phyloP scores from a whole-genome alignment of 2,888 invertebrate genomes.

The Dasysyrphus albostriatus region DNA sequence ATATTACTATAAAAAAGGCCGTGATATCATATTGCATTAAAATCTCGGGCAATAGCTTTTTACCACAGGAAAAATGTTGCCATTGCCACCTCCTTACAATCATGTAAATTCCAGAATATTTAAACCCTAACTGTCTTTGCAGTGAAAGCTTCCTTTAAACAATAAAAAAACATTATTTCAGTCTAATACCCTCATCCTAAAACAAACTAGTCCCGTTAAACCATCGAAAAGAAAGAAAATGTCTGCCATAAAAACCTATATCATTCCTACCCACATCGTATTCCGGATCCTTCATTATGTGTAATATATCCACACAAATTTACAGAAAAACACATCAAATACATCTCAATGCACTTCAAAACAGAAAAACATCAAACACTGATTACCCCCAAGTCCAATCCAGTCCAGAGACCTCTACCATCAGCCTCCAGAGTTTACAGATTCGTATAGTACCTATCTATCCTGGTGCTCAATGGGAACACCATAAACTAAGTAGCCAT shows the following conservation, averaged over 20 bases:
- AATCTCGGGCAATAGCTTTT: no score
- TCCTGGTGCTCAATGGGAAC: conserved; percentile 64
- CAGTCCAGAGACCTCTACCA: conserved; percentile 23
- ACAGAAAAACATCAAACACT: conserved; percentile 66
- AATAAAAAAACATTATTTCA: conserved; percentile 17
- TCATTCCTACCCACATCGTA: conserved; percentile 69
- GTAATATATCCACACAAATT: neutral
- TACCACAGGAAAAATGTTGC: no score
- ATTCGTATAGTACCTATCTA: conserved; percentile 42
- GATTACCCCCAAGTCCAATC: conserved; percentile 57
- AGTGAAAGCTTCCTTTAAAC: conserved; percentile 45
- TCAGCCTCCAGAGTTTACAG: conserved; percentile 24
- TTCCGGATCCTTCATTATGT: conserved; percentile 32
- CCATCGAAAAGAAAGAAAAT: conserved; percentile 28
- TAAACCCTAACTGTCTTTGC: neutral
- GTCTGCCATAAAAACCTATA: conserved; percentile 52
- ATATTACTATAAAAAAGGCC: no score
- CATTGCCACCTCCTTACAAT: neutral
- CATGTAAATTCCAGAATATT: neutral
- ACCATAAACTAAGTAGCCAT: conserved; percentile 75
- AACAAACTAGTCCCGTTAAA: conserved; percentile 52
- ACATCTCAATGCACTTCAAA: conserved; percentile 69
- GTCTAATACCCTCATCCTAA: conserved; percentile 55
- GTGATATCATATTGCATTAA: no score
- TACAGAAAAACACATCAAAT: conserved; percentile 63